Evolutionary conservation across 2,797 vertebrate genomes (phyloP), one percentile per base, ranked within the genome.

Genomic region (Spinibarbus caldwelli): DNA sequence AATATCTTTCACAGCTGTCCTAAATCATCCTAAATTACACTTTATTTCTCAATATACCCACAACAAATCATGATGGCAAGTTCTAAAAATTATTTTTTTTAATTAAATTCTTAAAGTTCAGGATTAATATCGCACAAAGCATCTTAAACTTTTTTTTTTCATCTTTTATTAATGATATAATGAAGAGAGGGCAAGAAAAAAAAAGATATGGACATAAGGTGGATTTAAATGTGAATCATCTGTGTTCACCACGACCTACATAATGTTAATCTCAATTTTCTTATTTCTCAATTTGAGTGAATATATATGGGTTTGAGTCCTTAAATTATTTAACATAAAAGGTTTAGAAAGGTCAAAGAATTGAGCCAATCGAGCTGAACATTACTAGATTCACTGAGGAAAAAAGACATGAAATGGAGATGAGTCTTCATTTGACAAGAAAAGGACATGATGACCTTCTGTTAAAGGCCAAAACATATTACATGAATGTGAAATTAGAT

Each of bases 261-360:
- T 38, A 54, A 17, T 26, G 7, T 71, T 57, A 43, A 52, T 57
- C 38, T 31, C 17, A 79, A 45, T 21, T 59, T 38, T 36, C 38
- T 15, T 23, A 12, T 62, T 82, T 10, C 12, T 15, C 54, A 36
- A 47, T 36, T 26, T 7, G 9, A 23, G 31, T 36, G 31, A 66
- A 38, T 52, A 75, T 26, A 64, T 64, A 23, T 73, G 6, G 7
- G 21, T 36, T 83, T 66, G 8, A 64, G 26, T 21, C 3, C 43
- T 76, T 82, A 11, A 62, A 73, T 73, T 34, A 82, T 73, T 43
- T 73, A 34, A 47, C 23, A 75, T 41, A 34, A 66, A 73, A 38
- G 71, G n/a, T 66, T 79, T 45, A 47, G 9, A 5, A 41, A 52
- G 72, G 82, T 68, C 72, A 68, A 49, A 47, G 26, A 79, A 52